Evolutionary conservation across 2,888 invertebrate species (phyloP), one percentile per base, ranked within the genome.

Genomic region (Leptinotarsa rubiginosa): DNA sequence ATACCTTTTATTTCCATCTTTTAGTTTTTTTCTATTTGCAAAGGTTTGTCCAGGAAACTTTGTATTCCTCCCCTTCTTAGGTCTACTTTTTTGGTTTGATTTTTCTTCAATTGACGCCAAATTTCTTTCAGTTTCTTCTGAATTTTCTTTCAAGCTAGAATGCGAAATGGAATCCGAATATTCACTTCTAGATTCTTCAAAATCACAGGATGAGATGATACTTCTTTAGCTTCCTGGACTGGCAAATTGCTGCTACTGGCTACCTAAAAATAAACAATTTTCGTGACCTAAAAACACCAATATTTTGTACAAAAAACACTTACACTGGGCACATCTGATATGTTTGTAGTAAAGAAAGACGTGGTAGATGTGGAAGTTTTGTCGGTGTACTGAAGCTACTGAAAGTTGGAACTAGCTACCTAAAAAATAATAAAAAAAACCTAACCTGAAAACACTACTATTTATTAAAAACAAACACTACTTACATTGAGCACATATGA

Each of bases 191-290:
- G n/a, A n/a, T n/a, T n/a, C n/a, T n/a, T n/a, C n/a, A n/a, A n/a
- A n/a, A n/a, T n/a, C n/a, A n/a, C n/a, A n/a, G n/a, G n/a, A n/a
- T n/a, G n/a, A n/a, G n/a, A n/a, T n/a, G n/a, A n/a, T n/a, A n/a
- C n/a, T n/a, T n/a, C n/a, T n/a, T n/a, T n/a, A n/a, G n/a, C n/a
- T n/a, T n/a, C n/a, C n/a, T n/a, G n/a, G n/a, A n/a, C n/a, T n/a
- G n/a, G n/a, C n/a, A n/a, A n/a, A n/a, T n/a, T n/a, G n/a, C 52
- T 18, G 52, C 18, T 52, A 52, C 16, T 52, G 52, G 52, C 18
- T 52, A 52, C 52, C 52, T 52, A 52, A 52, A 52, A 52, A 52
- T 52, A 52, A 52, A 52, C 52, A 52, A 52, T 52, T 52, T 52
- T 52, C 52, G 52, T 52, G 52, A 52, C 52, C 52, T 52, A 52